Conservation (phyloP, 2,888 invertebrate genomes). For the Masnerella sp. region DNA sequence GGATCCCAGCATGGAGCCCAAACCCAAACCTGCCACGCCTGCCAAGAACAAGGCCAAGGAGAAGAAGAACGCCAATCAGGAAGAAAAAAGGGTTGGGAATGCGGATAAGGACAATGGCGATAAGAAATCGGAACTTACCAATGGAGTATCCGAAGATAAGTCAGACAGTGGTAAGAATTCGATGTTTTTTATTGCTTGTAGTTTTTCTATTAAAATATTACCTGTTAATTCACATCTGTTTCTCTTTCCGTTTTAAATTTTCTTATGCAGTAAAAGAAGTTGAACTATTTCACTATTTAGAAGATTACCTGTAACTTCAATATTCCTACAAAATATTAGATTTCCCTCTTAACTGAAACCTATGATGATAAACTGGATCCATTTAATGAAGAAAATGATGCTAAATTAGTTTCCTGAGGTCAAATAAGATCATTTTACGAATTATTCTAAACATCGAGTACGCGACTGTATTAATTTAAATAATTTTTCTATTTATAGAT, state of each 20-base stretch:
- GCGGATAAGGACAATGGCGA: constrained; percentile 80
- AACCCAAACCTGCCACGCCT: constrained; percentile 88
- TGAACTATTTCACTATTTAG: too few relatives aligned
- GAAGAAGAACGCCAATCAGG: constrained; percentile 85
- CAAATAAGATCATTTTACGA: background rate
- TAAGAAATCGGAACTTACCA: constrained; percentile 78
- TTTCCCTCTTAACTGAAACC: too few relatives aligned
- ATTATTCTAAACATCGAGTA: too few relatives aligned
- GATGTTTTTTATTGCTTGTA: too few relatives aligned
- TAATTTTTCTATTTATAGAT: constrained; percentile 78
- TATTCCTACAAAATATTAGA: too few relatives aligned
- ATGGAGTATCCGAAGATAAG: constrained; percentile 79
- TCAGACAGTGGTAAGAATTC: constrained; percentile 78
- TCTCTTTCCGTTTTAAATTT: too few relatives aligned
- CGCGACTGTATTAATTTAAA: background rate
- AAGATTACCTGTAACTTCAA: too few relatives aligned
- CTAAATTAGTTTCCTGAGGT: background rate
- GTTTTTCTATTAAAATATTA: too few relatives aligned
- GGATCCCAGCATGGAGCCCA: constrained; percentile 88
- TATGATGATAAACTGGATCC: constrained; percentile 14
- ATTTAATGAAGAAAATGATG: constrained; percentile 8
- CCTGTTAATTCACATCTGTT: too few relatives aligned
- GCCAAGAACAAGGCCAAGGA: constrained; percentile 86
- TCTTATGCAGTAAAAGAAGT: too few relatives aligned
- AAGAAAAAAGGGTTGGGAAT: constrained; percentile 81